phyloP scores from a whole-genome alignment of 2,797 vertebrate species.

The Heterohyrax brucei region DNA sequence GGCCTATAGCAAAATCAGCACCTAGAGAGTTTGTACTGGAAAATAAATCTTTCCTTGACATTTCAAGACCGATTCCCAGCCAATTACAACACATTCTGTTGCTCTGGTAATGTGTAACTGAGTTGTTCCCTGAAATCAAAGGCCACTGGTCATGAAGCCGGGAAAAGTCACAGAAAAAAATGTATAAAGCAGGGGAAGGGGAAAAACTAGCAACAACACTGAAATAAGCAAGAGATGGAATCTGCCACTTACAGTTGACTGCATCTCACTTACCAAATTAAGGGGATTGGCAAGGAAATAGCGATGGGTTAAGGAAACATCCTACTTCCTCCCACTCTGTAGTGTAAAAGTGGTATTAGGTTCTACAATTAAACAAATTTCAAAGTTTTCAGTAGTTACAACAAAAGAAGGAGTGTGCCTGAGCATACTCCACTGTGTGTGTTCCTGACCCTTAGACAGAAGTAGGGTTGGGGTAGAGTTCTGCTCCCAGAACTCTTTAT shows the following conservation, averaged over 20 bases:
- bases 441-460: too few species aligned
- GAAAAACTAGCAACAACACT: background rate
- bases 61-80: constrained; percentile 91
- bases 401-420: too few species aligned
- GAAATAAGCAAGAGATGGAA: background rate
- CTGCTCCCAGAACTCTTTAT: background rate
- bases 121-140: constrained; percentile 90
- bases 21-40: constrained; percentile 90
- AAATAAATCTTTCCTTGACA: constrained; percentile 93
- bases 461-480: accelerated
- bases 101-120: constrained; percentile 88
- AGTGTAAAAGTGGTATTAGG: too few species aligned
- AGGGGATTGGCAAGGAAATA: background rate
- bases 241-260: accelerated
- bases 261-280: background rate
- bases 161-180: constrained; percentile 77
- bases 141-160: constrained; percentile 84
- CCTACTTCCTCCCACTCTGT: accelerated
- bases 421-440: accelerated
- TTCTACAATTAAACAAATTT: background rate
- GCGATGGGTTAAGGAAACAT: background rate
- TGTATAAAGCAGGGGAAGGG: background rate
- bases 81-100: constrained; percentile 91
- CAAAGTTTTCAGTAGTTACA: accelerated
- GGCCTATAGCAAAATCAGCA: constrained; percentile 92